phyloP scores from a whole-genome alignment of 2,888 invertebrate genomes.

The Pollenia labialis region DNA sequence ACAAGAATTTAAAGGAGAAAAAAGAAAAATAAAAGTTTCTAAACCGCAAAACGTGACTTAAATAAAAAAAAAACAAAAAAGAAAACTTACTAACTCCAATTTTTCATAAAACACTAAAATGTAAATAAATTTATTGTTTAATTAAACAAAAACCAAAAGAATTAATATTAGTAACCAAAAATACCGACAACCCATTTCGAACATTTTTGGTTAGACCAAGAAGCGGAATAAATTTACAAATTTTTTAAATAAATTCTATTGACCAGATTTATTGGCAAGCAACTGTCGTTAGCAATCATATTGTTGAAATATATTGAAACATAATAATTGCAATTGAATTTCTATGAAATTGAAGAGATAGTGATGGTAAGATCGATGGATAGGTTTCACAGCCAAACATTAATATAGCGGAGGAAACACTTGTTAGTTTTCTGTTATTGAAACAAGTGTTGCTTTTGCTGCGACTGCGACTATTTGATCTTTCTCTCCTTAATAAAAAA shows the following conservation, averaged over 20 bases:
- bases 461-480: neutral
- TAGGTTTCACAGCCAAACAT: neutral
- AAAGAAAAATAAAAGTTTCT: slow-evolving; percentile 57
- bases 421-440: slow-evolving; percentile 22
- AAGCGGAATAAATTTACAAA: neutral
- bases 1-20: slow-evolving; percentile 57
- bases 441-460: neutral
- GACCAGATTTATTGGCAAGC: slow-evolving; percentile 20
- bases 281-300: slow-evolving; percentile 52
- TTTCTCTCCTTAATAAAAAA: slow-evolving; percentile 40
- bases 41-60: slow-evolving; percentile 65
- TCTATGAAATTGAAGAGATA: slow-evolving; percentile 28
- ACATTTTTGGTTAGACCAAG: slow-evolving; percentile 27
- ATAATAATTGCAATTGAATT: slow-evolving; percentile 74
- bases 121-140: slow-evolving; percentile 47
- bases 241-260: neutral
- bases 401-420: slow-evolving; percentile 34
- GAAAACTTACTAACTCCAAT: slow-evolving; percentile 47
- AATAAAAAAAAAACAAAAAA: slow-evolving; percentile 49
- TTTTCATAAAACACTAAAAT: slow-evolving; percentile 14
- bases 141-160: slow-evolving; percentile 18
- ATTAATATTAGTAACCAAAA: neutral
- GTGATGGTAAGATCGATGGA: neutral
- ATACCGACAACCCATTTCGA: slow-evolving; percentile 1
- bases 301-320: slow-evolving; percentile 57